phyloP scores from a whole-genome alignment of 2,888 invertebrate species.

The Hypercompe scribonia region DNA sequence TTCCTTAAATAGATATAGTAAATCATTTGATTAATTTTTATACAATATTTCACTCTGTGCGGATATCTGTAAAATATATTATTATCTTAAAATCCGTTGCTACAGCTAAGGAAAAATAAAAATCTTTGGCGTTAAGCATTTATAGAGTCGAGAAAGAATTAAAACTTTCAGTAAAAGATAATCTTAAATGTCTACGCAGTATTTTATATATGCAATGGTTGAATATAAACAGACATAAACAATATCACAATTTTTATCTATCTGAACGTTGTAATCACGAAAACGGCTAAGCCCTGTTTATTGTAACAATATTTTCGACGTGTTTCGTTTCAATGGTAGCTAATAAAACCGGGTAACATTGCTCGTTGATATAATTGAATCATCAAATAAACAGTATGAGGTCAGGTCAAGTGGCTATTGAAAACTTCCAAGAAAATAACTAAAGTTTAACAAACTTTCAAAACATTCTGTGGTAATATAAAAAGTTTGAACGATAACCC shows the following conservation, averaged over 20 bases:
- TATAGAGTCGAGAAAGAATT: not conserved
- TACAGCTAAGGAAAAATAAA: not conserved
- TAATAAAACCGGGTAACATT: slow-evolving; percentile 2
- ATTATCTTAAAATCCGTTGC: not conserved
- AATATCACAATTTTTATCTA: slow-evolving; percentile 2
- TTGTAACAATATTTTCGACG: slow-evolving; percentile 15
- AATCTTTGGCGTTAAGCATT: not conserved
- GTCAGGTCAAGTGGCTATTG: not conserved
- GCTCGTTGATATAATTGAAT: slow-evolving; percentile 5
- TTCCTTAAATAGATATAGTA: slow-evolving; percentile 78
- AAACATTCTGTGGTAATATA: not conserved
- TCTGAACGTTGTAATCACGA: slow-evolving; percentile 27
- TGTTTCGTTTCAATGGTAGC: slow-evolving; percentile 8
- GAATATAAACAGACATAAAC: not conserved
- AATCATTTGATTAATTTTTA: slow-evolving; percentile 25
- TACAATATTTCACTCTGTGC: not conserved
- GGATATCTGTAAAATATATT: not conserved
- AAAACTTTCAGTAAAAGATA: not conserved
- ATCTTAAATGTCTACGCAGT: not conserved
- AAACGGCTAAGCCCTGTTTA: slow-evolving; percentile 16
- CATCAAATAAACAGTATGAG: not conserved
- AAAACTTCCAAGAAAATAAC: not conserved
- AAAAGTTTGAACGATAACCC: not conserved
- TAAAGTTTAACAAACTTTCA: not conserved
- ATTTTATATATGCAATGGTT: not conserved